Conservation (phyloP, 2,888 invertebrate genomes). For the Caenorhabditis sp. region DNA sequence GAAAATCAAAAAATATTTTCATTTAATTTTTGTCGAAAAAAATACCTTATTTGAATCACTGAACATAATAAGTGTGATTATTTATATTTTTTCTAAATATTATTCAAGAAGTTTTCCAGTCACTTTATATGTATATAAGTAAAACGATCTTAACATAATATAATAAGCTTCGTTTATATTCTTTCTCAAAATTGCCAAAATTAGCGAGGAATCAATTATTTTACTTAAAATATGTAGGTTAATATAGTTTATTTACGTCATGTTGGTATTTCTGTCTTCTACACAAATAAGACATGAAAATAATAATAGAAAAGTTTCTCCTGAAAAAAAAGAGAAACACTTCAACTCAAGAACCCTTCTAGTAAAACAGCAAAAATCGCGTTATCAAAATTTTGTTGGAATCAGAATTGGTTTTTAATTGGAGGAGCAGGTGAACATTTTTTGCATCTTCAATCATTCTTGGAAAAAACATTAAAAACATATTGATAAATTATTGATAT, state of each 20-base stretch:
- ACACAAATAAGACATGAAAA: too few relatives aligned
- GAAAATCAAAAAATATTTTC: background rate
- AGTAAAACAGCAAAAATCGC: background rate
- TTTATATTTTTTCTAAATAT: background rate
- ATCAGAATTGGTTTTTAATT: background rate
- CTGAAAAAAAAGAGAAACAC: background rate
- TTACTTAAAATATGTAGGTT: background rate
- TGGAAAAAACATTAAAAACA: too few relatives aligned
- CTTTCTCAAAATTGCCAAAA: background rate
- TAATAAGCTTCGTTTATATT: slow-evolving; percentile 1
- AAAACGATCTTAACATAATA: background rate
- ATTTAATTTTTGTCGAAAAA: background rate
- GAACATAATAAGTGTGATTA: slow-evolving; percentile 3
- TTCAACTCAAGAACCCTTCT: background rate
- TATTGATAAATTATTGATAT: too few relatives aligned
- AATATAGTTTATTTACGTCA: background rate
- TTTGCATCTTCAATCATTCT: too few relatives aligned
- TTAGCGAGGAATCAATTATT: slow-evolving; percentile 1
- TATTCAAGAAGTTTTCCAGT: background rate
- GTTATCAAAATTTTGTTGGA: background rate
- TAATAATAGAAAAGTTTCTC: background rate
- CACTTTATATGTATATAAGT: background rate
- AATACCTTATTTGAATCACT: background rate
- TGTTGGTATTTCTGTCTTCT: background rate
- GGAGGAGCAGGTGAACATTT: background rate